Conservation (phyloP, 2,888 invertebrate species). For the Leucoma salicis region DNA sequence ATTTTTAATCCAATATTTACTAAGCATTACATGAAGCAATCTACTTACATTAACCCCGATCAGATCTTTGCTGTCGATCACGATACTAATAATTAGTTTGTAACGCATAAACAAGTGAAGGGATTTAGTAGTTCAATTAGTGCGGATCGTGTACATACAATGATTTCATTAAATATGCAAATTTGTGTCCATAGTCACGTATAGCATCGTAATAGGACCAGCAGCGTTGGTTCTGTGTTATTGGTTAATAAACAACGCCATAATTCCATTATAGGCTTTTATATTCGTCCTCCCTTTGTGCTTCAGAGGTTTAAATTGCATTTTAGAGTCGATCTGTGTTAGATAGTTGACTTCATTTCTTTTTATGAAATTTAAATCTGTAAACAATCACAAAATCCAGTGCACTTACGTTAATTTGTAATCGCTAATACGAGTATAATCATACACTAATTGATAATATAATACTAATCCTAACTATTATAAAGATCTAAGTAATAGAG, state of each 20-base stretch:
- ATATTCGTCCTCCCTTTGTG: slow-evolving; percentile 8
- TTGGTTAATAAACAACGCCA: slow-evolving; percentile 36
- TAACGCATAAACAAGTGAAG: slow-evolving; percentile 56
- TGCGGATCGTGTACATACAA: slow-evolving; percentile 61
- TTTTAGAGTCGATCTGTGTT: too few relatives aligned
- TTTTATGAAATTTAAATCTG: too few relatives aligned
- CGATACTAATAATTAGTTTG: slow-evolving; percentile 51
- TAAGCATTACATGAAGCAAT: too few relatives aligned
- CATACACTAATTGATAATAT: too few relatives aligned
- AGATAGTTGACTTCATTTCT: too few relatives aligned
- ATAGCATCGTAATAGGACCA: slow-evolving; percentile 46
- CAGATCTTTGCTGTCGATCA: slow-evolving; percentile 41
- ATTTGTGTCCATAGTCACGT: slow-evolving; percentile 52
- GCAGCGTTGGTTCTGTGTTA: slow-evolving; percentile 32
- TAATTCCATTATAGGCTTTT: slow-evolving; percentile 16
- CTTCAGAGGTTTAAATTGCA: background rate
- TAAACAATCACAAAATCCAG: too few relatives aligned
- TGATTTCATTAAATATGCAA: slow-evolving; percentile 74
- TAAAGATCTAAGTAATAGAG: too few relatives aligned
- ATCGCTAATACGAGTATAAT: too few relatives aligned
- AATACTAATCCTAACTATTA: too few relatives aligned
- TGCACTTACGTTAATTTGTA: too few relatives aligned
- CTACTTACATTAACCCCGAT: too few relatives aligned
- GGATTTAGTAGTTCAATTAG: slow-evolving; percentile 66
- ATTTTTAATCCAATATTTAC: too few relatives aligned